Conservation (phyloP, 2,113 vertebrate species). For the Lepus americanus region DNA sequence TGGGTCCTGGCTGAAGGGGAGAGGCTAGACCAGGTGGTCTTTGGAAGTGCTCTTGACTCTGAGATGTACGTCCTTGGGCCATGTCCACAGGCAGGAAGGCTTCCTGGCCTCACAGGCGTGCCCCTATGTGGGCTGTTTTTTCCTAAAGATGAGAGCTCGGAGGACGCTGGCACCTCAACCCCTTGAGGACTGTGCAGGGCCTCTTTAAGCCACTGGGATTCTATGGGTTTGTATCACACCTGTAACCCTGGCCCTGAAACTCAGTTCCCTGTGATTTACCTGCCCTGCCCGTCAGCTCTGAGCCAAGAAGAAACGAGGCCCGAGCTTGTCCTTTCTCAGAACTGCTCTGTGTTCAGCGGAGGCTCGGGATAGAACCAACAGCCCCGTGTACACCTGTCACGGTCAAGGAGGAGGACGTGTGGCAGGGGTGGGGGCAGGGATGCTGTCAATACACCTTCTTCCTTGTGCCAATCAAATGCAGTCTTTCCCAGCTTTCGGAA, state of each 20-base stretch:
- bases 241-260: background rate
- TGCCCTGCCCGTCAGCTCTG: background rate
- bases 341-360: background rate
- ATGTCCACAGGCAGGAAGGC: background rate
- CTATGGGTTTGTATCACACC: background rate
- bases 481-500: constrained; percentile 78
- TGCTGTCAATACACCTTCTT: constrained; percentile 77
- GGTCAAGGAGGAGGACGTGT: background rate
- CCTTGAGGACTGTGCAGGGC: background rate
- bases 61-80: background rate
- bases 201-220: constrained; percentile 49
- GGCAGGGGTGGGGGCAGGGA: background rate
- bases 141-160: background rate
- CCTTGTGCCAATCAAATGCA: constrained; percentile 45
- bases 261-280: constrained; percentile 9
- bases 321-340: background rate
- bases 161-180: background rate
- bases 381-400: constrained; percentile 27
- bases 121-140: background rate
- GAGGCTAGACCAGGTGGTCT: background rate
- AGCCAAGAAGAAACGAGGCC: background rate
- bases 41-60: background rate
- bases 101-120: background rate
- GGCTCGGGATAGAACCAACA: background rate
- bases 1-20: background rate